Evolutionary conservation across 1,140 invertebrate genomes (phyloP).

Genomic region (Luehdorfia chinensis): DNA sequence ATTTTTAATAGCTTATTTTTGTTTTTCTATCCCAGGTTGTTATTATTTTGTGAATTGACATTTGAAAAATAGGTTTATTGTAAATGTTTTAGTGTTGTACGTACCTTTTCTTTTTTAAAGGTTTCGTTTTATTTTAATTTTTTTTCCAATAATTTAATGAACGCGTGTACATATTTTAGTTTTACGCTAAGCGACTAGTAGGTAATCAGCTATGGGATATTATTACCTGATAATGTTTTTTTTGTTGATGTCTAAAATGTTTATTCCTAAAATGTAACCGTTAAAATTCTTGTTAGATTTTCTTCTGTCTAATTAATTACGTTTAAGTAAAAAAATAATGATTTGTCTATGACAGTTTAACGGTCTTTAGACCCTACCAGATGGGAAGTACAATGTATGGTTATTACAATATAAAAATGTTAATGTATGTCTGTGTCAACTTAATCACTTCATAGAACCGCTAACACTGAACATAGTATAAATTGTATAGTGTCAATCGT

Average conservation of each 20-base stretch:
- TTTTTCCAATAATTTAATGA: constrained; percentile 24
- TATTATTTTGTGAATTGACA: constrained; percentile 5
- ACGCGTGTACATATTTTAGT: constrained; percentile 30
- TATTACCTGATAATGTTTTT: constrained; percentile 38
- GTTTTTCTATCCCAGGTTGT: constrained; percentile 3
- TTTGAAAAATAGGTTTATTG: constrained; percentile 7
- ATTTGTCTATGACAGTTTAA: constrained; percentile 43
- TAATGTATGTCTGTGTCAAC: too few species aligned
- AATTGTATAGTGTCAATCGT: too few species aligned
- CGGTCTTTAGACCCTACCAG: constrained; percentile 38
- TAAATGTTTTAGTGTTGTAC: constrained; percentile 2
- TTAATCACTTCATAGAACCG: too few species aligned
- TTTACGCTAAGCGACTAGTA: constrained; percentile 36
- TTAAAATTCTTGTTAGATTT: constrained; percentile 49
- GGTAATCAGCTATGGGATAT: constrained; percentile 40
- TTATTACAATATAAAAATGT: too few species aligned
- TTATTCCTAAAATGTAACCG: constrained; percentile 72
- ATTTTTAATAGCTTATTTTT: constrained; percentile 11
- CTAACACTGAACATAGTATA: too few species aligned
- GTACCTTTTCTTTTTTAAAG: background rate
- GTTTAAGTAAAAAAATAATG: constrained; percentile 29
- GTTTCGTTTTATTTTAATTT: constrained; percentile 18
- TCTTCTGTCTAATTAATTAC: constrained; percentile 39
- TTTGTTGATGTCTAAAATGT: constrained; percentile 69
- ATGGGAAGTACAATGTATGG: too few species aligned